Percentiles rank a stretch among this genome's conserved stretches.
These are phyloP conservation scores for Stegastes partitus DNA, from an alignment of 2,113 vertebrate species.

Conservation along the genomic window DNA sequence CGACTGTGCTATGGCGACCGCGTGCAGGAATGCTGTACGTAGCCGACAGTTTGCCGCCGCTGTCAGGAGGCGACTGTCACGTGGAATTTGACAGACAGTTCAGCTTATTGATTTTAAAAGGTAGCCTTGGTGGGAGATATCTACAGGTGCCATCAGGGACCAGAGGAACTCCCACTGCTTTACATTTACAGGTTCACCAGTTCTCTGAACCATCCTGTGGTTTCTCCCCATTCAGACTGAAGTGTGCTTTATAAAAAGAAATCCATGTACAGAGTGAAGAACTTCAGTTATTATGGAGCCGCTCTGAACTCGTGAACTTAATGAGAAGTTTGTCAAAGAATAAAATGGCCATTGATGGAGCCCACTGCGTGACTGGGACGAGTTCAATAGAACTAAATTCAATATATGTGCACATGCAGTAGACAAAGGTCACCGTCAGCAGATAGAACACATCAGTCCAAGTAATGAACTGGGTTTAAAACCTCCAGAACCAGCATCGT, in stretches of 20 bases:
- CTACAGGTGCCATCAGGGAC: conserved; percentile 46
- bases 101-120: conserved; percentile 68
- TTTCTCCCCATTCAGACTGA: neutral
- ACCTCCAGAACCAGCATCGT: neutral
- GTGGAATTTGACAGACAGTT: conserved; percentile 51
- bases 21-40: conserved; percentile 34
- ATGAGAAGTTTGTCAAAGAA: conserved; percentile 12
- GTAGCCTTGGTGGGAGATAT: conserved; percentile 37
- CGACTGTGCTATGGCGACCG: conserved; percentile 37
- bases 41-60: conserved; percentile 26
- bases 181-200: conserved; percentile 57
- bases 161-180: conserved; percentile 54
- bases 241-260: conserved; percentile 13
- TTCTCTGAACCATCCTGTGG: conserved; percentile 32
- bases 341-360: neutral
- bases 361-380: neutral
- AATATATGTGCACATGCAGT: neutral
- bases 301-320: conserved; percentile 24
- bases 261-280: conserved; percentile 38
- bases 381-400: conserved; percentile 14
- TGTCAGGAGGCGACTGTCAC: conserved; percentile 53
- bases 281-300: neutral
- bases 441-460: neutral
- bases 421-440: neutral
- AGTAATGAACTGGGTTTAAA: conserved; percentile 4